These are phyloP conservation scores for Dastarcus helophoroides DNA, from an alignment of 2,888 invertebrate species.

Conservation along the genomic window DNA sequence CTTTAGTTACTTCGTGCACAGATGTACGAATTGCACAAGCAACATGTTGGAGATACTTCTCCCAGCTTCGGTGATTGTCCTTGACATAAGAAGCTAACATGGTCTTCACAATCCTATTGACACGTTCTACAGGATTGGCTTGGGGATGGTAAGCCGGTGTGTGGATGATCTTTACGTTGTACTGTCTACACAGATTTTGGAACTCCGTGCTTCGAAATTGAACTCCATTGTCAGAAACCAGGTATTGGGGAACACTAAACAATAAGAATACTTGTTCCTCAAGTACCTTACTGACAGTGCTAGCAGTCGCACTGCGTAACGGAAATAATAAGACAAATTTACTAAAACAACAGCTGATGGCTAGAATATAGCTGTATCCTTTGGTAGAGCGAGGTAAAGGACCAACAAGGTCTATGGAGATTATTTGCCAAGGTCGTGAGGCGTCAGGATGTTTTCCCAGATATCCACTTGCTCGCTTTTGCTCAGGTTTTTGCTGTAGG, in stretches of 20 bases:
- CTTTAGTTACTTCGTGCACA: conserved; percentile 12
- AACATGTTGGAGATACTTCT: conserved; percentile 10
- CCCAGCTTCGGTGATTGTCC: conserved; percentile 17
- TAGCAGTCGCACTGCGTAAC: no score
- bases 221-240: no score
- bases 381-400: conserved; percentile 10
- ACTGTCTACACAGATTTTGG: no score
- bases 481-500: conserved; percentile 10
- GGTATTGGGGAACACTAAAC: no score
- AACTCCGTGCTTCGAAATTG: no score
- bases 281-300: no score
- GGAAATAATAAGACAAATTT: conserved; percentile 14
- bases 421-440: conserved; percentile 11
- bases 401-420: conserved; percentile 14
- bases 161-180: no score
- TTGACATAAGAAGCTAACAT: conserved; percentile 21
- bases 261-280: no score
- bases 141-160: conserved; percentile 24
- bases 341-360: conserved; percentile 13
- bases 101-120: conserved; percentile 23
- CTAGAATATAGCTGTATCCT: conserved; percentile 12
- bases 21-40: conserved; percentile 13
- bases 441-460: conserved; percentile 8
- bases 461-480: conserved; percentile 7
- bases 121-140: conserved; percentile 24